These are phyloP conservation scores for Agapostemon virescens DNA, from an alignment of 2,888 invertebrate genomes.

Conservation along the genomic window DNA sequence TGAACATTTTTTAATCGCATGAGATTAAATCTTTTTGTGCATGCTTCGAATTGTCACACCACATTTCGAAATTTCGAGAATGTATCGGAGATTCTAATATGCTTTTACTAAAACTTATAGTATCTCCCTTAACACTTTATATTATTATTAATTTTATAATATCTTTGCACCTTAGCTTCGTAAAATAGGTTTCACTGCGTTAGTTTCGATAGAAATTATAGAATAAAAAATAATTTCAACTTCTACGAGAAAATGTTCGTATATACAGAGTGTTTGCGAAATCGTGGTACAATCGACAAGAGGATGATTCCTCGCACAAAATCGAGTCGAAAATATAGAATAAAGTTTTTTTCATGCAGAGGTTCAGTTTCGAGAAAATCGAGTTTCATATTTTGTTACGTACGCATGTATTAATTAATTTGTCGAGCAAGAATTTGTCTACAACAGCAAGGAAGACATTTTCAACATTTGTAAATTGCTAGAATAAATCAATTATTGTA, in stretches of 20 bases:
- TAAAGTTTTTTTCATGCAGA: too few relatives aligned
- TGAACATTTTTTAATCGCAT: background rate
- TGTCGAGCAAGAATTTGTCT: too few relatives aligned
- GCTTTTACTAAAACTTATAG: background rate
- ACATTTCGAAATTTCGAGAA: background rate
- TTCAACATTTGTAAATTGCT: too few relatives aligned
- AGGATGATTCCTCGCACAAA: too few relatives aligned
- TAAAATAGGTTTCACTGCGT: background rate
- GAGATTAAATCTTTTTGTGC: background rate
- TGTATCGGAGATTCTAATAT: background rate
- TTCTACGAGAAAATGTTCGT: background rate
- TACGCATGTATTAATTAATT: too few relatives aligned
- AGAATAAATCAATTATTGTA: too few relatives aligned
- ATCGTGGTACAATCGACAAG: too few relatives aligned
- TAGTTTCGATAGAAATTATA: background rate
- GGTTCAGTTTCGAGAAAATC: too few relatives aligned
- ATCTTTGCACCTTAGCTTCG: background rate
- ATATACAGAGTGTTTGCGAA: too few relatives aligned
- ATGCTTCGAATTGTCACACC: background rate
- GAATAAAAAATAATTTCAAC: background rate
- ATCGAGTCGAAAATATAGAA: too few relatives aligned
- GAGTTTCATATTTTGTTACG: too few relatives aligned
- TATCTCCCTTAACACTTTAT: background rate
- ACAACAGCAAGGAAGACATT: too few relatives aligned
- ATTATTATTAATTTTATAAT: background rate